These are phyloP conservation scores for Drosophila carrolli DNA, from an alignment of 1,140 invertebrate species.

Conservation along the genomic window DNA sequence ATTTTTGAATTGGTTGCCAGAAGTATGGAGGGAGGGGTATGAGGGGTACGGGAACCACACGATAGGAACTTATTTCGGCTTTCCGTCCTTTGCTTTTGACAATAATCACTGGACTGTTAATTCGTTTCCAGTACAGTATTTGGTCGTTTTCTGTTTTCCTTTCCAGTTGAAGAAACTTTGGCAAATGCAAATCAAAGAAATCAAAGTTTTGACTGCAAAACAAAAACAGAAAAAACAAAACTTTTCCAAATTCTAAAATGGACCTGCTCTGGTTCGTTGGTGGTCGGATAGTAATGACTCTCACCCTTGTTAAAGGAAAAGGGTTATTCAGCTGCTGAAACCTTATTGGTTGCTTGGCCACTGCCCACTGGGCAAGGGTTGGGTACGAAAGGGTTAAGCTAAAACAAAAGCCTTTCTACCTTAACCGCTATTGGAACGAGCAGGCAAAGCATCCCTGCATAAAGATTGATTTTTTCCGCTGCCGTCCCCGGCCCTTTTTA, in stretches of 20 bases:
- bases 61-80: conserved; percentile 74
- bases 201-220: conserved; percentile 60
- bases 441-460: conserved; percentile 19
- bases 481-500: background rate
- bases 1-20: conserved; percentile 58
- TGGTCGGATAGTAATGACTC: conserved; percentile 22
- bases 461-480: conserved; percentile 3
- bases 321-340: conserved; percentile 48
- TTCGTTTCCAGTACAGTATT: conserved; percentile 66
- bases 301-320: conserved; percentile 45
- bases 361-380: conserved; percentile 67
- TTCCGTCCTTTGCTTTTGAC: conserved; percentile 76
- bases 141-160: conserved; percentile 40
- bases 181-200: conserved; percentile 79
- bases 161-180: conserved; percentile 81
- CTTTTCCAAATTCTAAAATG: conserved; percentile 17
- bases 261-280: background rate
- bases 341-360: conserved; percentile 46
- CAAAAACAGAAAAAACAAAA: conserved; percentile 25
- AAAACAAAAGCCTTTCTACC: conserved; percentile 53
- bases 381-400: conserved; percentile 58
- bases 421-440: background rate
- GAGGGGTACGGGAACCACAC: conserved; percentile 24
- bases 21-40: conserved; percentile 3
- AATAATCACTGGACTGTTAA: conserved; percentile 83